Conservation (phyloP, 2,113 vertebrate genomes). For the Megaceryle torquata region DNA sequence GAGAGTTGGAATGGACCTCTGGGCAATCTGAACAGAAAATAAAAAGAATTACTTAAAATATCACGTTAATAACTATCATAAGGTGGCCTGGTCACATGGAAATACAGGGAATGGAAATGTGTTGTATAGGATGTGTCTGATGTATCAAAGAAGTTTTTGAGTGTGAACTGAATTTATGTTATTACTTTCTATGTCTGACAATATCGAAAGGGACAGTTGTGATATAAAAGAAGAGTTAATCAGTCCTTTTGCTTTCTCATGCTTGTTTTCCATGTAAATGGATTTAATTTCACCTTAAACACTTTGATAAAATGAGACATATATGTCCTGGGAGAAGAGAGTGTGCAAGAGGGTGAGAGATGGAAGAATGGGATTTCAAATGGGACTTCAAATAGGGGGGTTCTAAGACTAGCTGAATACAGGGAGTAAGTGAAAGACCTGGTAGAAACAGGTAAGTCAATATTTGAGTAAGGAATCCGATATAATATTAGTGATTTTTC, state of each 20-base stretch:
- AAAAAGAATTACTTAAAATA: neutral
- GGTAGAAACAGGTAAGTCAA: neutral
- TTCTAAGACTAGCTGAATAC: neutral
- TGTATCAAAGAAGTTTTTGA: neutral
- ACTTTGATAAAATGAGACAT: neutral
- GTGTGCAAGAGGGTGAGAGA: neutral
- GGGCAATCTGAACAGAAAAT: neutral
- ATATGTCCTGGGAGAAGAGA: neutral
- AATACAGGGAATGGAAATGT: neutral
- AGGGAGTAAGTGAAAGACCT: neutral
- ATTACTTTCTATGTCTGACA: neutral
- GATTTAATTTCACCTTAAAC: neutral
- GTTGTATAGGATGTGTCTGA: neutral
- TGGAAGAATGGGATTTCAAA: neutral
- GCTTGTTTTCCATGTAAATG: neutral
- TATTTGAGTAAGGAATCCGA: neutral
- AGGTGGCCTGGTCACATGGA: neutral
- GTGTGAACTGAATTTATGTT: neutral
- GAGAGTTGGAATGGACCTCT: neutral
- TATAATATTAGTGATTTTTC: neutral
- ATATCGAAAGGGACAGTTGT: neutral
- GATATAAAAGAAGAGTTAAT: neutral
- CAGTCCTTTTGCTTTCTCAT: neutral
- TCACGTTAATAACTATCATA: neutral
- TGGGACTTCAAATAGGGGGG: neutral